phyloP scores from a whole-genome alignment of 2,888 invertebrate genomes.

The Imbricaverruca yamaguchii region DNA sequence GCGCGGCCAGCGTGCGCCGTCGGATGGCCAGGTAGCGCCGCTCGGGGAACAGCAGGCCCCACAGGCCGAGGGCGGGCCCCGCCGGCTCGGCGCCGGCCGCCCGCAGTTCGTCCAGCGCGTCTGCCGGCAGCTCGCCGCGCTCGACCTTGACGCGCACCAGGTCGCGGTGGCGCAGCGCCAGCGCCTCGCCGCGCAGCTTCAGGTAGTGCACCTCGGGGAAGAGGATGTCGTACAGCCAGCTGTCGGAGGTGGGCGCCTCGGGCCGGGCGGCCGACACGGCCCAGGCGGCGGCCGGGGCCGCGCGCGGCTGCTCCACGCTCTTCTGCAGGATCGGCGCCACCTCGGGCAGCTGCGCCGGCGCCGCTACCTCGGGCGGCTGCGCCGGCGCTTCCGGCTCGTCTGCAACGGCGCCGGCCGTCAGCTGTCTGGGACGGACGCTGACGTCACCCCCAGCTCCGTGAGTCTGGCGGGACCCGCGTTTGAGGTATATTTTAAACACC shows the following conservation, averaged over 20 bases:
- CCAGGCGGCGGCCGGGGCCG: background rate
- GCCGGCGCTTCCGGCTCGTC: background rate
- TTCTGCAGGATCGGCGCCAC: background rate
- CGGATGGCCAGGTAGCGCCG: background rate
- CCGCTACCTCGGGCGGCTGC: background rate
- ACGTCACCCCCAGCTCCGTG: too few relatives aligned
- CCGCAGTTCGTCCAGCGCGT: background rate
- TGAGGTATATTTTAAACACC: too few relatives aligned
- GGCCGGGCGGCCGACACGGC: background rate
- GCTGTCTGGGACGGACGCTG: background rate
- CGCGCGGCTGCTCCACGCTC: too few relatives aligned
- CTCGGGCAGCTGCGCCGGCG: background rate
- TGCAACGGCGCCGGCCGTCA: background rate
- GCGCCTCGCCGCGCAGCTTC: background rate
- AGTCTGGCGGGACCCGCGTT: too few relatives aligned
- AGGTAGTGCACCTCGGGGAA: constrained; percentile 10
- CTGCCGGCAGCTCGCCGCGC: constrained; percentile 5
- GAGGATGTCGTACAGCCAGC: constrained; percentile 18
- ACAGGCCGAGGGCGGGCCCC: background rate
- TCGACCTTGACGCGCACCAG: background rate
- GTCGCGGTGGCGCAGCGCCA: background rate
- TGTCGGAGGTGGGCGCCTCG: background rate
- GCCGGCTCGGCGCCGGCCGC: background rate
- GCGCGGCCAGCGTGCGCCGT: background rate
- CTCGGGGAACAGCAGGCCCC: background rate